Evolutionary conservation across 37 sponge, comb jelly and placozoan species (phyloP).

Genomic region (Mnemiopsis leidyi): DNA sequence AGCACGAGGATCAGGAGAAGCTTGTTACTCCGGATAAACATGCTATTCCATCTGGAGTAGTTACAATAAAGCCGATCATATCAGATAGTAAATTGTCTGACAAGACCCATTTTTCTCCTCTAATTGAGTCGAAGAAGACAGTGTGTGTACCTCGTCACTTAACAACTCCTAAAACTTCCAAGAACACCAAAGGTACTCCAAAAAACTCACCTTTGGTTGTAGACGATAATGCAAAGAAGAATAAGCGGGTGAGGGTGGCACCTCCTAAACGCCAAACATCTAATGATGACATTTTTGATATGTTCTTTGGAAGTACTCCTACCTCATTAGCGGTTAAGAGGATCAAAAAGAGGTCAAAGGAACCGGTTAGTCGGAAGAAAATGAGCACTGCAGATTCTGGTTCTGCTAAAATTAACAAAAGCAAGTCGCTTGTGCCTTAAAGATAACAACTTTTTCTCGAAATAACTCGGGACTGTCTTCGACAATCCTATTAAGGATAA

Average conservation of each 20-base stretch:
- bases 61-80: background rate
- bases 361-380: background rate
- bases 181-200: background rate
- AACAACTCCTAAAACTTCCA: background rate
- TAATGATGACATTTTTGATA: conserved; percentile 3
- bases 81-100: background rate
- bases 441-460: too few species aligned
- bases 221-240: too few species aligned
- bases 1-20: background rate
- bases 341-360: conserved; percentile 25
- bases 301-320: conserved; percentile 6
- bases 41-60: background rate
- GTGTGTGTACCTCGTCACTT: background rate
- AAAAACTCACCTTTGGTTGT: background rate
- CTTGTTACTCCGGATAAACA: background rate
- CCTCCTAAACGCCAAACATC: background rate
- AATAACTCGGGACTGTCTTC: too few species aligned
- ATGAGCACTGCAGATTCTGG: background rate
- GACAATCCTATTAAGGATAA: too few species aligned
- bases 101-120: background rate
- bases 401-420: too few species aligned
- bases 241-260: background rate
- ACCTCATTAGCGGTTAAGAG: conserved; percentile 4
- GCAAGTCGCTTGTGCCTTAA: too few species aligned
- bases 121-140: background rate